Evolutionary conservation across 2,113 vertebrate species (phyloP), one percentile per base, ranked within the genome.

Genomic region (Ochotona curzoniae): DNA sequence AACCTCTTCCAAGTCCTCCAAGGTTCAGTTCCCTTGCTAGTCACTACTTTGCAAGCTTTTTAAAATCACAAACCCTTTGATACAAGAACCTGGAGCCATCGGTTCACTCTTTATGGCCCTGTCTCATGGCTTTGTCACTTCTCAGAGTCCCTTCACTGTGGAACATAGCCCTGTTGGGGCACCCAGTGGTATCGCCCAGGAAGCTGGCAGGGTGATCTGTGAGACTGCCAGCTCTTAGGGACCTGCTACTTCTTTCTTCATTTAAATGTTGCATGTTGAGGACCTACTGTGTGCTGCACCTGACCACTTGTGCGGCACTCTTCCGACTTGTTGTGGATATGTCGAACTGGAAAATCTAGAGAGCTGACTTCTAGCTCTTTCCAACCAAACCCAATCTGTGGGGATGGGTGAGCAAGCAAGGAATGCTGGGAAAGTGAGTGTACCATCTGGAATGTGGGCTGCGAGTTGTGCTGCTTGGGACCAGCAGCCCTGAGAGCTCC

Each of bases 381-480:
- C 78, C 57, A 64, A 57, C 2, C 80, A 35, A 83, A 69, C 32
- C 11, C 26, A 82, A 32, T 54, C 69, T 2, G 1, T 74, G 38
- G 21, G 28, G 67, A 32, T 89, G 44, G 81, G 73, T 87, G 86
- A 81, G 61, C 86, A 73, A 76, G 49, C 85, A 71, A 81, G 74
- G 71, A 38, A 87, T 69, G 90, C 93, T 51, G 57, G 81, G 87
- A 11, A 84, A 79, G 93, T 10, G n/a, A 32, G 32, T 6, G 6
- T 44, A 44, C 38, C 38, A 57, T 92, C 30, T 67, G 64, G 32
- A 81, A 79, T 30, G 64, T 38, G 87, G 81, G 49, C 54, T 89
- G 91, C 47, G 15, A 17, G 17, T 28, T 67, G 64, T 86, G 26
- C 70, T 28, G 44, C 18, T 44, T 84, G 54, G 18, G 84, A 79